Evolutionary conservation across 2,113 vertebrate genomes (phyloP), one percentile per base, ranked within the genome.

Genomic region (Deroptyus accipitrinus): DNA sequence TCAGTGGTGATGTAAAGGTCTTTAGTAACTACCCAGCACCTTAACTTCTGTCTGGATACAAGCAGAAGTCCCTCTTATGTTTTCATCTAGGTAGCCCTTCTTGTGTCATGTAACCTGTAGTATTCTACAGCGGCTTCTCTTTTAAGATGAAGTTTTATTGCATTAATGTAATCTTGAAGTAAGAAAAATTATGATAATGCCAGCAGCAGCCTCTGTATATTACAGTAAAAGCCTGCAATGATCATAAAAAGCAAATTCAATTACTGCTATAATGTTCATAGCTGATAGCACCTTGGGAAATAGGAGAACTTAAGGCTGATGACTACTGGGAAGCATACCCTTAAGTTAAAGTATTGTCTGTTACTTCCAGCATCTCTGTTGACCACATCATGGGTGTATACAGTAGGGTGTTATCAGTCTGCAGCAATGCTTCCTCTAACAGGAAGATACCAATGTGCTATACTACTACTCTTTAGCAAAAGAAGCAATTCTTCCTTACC

Each of bases 181-280:
- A 93, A 89, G 62, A 83, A 88, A 91, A 94, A 75, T 72, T 44
- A 79, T 57, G 95, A 86, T 95, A 96, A 93, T 75, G 37, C 57
- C 31, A 79, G 61, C 39, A 84, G 88, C 80, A 33, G 69, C 64
- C 25, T 88, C 76, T 49, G 39, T 86, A 17, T 73, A 48, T 90
- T 91, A 75, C 90, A 78, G 55, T 88, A 88, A 95, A 89, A 70
- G 37, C 73, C 76, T 81, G 80, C 83, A 81, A 75, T 89, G 86
- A 89, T 82, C 88, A 88, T 97, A 96, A 95, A 96, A 96, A 82
- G 61, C 57, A 44, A 96, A 94, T 93, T 92, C 59, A 92, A 92
- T 96, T 96, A 86, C 90, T 84, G 90, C 73, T 79, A 14, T 94
- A 93, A 94, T 79, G 80, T 88, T 92, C 17, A 6, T 82, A 84